phyloP scores from a whole-genome alignment of 2,113 vertebrate species.

The Piaya cayana region DNA sequence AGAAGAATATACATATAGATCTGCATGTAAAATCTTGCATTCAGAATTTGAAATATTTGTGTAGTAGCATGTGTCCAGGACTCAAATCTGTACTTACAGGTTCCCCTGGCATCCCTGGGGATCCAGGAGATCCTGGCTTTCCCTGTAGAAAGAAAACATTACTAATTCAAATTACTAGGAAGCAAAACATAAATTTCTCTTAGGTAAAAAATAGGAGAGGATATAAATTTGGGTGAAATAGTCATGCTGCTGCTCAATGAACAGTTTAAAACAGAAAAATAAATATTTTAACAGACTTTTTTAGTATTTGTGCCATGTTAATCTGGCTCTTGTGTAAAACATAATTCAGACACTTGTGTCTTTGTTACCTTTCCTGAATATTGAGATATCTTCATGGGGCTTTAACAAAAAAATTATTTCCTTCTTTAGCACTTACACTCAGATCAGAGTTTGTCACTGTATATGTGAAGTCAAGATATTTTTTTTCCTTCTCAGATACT shows the following conservation, averaged over 20 bases:
- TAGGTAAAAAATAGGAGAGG: neutral
- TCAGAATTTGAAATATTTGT: neutral
- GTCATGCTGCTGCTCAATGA: neutral
- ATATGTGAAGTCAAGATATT: neutral
- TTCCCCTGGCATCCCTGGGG: constrained; percentile 89
- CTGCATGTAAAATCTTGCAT: neutral
- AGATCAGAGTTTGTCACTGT: neutral
- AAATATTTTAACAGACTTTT: neutral
- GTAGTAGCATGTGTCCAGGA: neutral
- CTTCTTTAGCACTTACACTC: neutral
- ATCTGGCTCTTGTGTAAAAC: neutral
- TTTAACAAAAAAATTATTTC: neutral
- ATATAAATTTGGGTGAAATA: neutral
- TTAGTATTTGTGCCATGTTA: neutral
- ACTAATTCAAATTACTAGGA: neutral
- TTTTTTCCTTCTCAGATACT: neutral
- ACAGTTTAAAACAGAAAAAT: neutral
- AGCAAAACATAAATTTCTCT: neutral
- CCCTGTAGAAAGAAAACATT: constrained; percentile 81
- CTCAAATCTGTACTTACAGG: constrained; percentile 81
- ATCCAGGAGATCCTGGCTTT: constrained; percentile 85
- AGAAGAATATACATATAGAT: neutral
- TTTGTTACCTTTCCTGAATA: neutral
- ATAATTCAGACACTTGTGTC: neutral
- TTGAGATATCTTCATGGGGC: neutral